Evolutionary conservation across 2,113 vertebrate genomes (phyloP), one percentile per base, ranked within the genome.

Genomic region (Toxotes jaculatrix): DNA sequence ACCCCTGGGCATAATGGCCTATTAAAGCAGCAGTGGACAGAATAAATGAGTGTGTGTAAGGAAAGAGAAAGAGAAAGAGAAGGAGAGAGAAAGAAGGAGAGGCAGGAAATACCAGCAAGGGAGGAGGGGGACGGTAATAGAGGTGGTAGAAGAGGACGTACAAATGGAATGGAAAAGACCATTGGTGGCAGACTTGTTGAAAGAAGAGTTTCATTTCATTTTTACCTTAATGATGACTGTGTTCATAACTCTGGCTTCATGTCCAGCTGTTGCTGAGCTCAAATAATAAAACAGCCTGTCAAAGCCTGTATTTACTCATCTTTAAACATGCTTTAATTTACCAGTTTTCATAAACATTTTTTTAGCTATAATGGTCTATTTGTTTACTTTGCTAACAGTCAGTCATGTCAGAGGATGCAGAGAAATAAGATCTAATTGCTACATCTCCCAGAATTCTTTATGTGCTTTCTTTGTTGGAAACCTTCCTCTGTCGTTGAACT

Each of bases 1-100:
- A 92, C 83, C 91, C 88, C 88, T 89, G 90, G 87, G 90, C 89
- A 82, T 93, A 92, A 93, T 94, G 90, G 88, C 87, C 89, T 91
- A 91, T 94, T 94, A 93, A 87, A 90, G 86, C 86, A 91, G 77
- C 83, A 88, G 87, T 83, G 89, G 85, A 84, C 83, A 90, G 88
- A 94, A 93, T 92, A 92, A 92, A 89, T 77, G 70, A 92, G 82
- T 83, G 75, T 86, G 78, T 87, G 75, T 76, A 63, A 62, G 45
- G 32, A 75, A 60, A 82, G 70, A 36, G 14, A 75, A 60, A 82
- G 70, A 36, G 14, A 71, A 61, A 63, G 53, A 65, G 43, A 42
- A 63, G 19, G 61, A 47, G 27, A 57, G 8, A 53, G 59, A 66
- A 57, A 40, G 23, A 63, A 38, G 31, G 53, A 51, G 32, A 65